These are phyloP conservation scores for Ibidorhyncha struthersii DNA, from an alignment of 2,113 vertebrate genomes.

Conservation along the genomic window DNA sequence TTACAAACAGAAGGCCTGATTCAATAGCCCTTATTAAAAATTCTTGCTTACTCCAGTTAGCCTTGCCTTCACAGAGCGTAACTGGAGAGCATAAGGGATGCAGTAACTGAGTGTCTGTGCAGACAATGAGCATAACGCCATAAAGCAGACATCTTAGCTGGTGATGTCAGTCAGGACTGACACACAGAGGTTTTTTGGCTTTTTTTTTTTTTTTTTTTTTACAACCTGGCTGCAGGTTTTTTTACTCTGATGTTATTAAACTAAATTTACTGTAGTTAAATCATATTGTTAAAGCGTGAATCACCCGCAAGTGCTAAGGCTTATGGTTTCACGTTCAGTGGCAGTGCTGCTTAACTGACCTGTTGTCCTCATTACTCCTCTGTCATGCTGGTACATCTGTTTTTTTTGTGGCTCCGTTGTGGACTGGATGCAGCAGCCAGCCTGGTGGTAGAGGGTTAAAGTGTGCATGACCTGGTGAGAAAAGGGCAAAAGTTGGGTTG, in stretches of 20 bases:
- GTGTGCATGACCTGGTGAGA: neutral
- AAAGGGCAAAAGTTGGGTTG: neutral
- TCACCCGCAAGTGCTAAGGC: neutral
- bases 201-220: neutral
- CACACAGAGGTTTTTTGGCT: neutral
- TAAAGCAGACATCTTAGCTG: neutral
- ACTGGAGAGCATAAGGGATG: neutral
- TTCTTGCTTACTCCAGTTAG: neutral
- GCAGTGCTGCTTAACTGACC: neutral
- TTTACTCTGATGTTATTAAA: neutral
- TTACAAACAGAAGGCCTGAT: neutral
- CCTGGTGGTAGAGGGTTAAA: neutral
- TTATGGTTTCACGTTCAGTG: neutral
- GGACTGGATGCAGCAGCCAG: neutral
- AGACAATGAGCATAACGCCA: neutral
- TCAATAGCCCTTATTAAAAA: neutral
- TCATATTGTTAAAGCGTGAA: neutral
- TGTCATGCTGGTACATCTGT: neutral
- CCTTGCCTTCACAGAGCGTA: neutral
- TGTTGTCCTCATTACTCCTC: neutral
- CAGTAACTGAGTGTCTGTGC: neutral
- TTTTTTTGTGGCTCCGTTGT: neutral
- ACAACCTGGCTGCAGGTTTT: neutral
- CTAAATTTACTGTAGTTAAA: neutral
- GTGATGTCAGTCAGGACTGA: neutral